These are phyloP conservation scores for Antheraea pernyi DNA, from an alignment of 1,140 invertebrate species.

Conservation along the genomic window DNA sequence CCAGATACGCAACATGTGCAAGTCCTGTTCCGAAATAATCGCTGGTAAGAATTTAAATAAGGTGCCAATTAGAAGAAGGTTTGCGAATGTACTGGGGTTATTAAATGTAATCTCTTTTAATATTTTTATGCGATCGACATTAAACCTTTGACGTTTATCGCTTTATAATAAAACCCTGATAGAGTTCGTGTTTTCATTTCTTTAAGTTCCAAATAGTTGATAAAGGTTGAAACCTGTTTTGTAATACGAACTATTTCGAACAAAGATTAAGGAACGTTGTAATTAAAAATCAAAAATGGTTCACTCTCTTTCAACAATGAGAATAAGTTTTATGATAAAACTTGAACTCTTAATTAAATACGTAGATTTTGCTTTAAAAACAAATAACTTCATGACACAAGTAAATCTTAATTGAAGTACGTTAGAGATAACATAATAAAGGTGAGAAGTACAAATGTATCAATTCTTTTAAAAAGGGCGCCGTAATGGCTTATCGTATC, in stretches of 20 bases:
- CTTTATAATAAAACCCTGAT: conserved; percentile 46
- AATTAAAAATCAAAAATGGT: background rate
- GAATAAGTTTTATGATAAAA: background rate
- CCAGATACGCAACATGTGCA: conserved; percentile 45
- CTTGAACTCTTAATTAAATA: background rate
- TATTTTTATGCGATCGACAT: conserved; percentile 48
- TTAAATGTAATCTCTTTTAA: conserved; percentile 45
- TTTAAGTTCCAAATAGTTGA: background rate
- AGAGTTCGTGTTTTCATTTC: conserved; percentile 7
- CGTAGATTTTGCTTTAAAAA: background rate
- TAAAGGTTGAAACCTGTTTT: too few species aligned
- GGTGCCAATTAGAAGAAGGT: conserved; percentile 61
- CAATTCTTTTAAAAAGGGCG: background rate
- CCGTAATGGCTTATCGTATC: background rate
- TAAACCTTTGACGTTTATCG: conserved; percentile 51
- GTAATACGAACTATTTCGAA: background rate
- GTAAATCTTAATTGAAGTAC: background rate
- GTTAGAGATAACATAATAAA: background rate
- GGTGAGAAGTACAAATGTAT: background rate
- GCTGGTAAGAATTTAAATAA: conserved; percentile 63
- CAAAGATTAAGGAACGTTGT: background rate
- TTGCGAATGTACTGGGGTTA: conserved; percentile 35
- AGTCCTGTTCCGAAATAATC: conserved; percentile 56
- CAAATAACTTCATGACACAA: background rate
- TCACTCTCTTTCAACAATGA: background rate